Evolutionary conservation across 2,888 invertebrate genomes (phyloP).

Genomic region (Cerastoderma edule): DNA sequence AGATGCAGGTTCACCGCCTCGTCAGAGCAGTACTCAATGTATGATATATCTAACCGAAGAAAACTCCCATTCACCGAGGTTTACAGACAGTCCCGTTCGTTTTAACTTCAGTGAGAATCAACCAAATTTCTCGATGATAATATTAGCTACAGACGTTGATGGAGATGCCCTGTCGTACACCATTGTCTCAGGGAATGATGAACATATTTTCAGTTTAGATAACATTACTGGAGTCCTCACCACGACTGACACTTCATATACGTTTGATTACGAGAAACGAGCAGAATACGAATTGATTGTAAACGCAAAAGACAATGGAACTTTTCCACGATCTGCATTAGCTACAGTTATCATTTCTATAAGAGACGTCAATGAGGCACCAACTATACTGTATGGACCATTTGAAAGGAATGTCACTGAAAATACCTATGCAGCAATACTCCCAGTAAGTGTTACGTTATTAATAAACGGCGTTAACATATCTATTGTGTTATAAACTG

Average conservation of each 20-base stretch:
- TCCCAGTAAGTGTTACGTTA: too few species aligned
- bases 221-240: background rate
- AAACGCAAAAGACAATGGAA: slow-evolving; percentile 14
- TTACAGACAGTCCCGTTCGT: background rate
- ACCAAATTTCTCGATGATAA: background rate
- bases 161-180: slow-evolving; percentile 10
- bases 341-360: background rate
- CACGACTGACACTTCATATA: background rate
- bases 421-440: too few species aligned
- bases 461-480: too few species aligned
- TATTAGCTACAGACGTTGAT: slow-evolving; percentile 16
- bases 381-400: too few species aligned
- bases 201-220: background rate
- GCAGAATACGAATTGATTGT: background rate
- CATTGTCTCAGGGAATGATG: background rate
- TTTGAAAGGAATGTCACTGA: too few species aligned
- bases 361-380: slow-evolving; percentile 22
- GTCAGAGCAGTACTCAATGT: background rate
- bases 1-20: slow-evolving; percentile 20
- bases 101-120: slow-evolving; percentile 3
- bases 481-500: too few species aligned
- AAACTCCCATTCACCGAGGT: background rate
- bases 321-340: slow-evolving; percentile 10
- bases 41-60: slow-evolving; percentile 17
- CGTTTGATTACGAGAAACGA: slow-evolving; percentile 13